A percentile compares a stretch with the other conserved stretches of the same genome.
Conservation (phyloP, 2,888 invertebrate species). For the Altica lythri region DNA sequence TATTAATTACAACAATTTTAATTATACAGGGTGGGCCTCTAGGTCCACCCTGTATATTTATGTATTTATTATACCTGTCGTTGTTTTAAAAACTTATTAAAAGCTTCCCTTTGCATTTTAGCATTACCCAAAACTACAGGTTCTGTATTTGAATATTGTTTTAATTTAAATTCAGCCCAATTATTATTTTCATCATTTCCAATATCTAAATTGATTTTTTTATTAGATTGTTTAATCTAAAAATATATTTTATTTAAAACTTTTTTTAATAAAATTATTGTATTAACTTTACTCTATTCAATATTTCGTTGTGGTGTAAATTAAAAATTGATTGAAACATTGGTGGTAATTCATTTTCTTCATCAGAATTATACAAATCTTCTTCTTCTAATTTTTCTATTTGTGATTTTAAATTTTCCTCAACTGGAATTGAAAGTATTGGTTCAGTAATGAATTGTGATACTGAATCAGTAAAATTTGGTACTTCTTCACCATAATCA, state of each 20-base stretch:
- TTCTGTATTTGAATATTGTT: slow-evolving; percentile 42
- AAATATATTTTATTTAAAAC: too few relatives aligned
- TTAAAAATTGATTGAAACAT: slow-evolving; percentile 77
- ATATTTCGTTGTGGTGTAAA: slow-evolving; percentile 68
- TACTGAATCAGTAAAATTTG: slow-evolving; percentile 55
- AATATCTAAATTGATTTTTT: slow-evolving; percentile 5
- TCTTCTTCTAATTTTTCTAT: slow-evolving; percentile 43
- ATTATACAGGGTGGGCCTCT: too few relatives aligned
- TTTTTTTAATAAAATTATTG: too few relatives aligned
- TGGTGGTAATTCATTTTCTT: slow-evolving; percentile 62
- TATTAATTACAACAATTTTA: too few relatives aligned
- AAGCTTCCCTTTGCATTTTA: slow-evolving; percentile 58
- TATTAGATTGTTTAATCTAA: too few relatives aligned
- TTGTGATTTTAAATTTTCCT: slow-evolving; percentile 56
- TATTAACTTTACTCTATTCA: slow-evolving; percentile 54
- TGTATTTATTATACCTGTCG: slow-evolving; percentile 55
- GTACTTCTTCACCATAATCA: slow-evolving; percentile 71
- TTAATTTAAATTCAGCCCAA: slow-evolving; percentile 37
- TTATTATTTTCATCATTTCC: slow-evolving; percentile 27
- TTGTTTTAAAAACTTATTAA: slow-evolving; percentile 62
- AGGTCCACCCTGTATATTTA: too few relatives aligned
- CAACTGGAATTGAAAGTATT: slow-evolving; percentile 59
- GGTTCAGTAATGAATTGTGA: slow-evolving; percentile 51
- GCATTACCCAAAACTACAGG: slow-evolving; percentile 43
- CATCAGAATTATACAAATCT: slow-evolving; percentile 42